Evolutionary conservation across 2,113 vertebrate genomes (phyloP), one percentile per base, ranked within the genome.

Genomic region (Elanus axillaris): DNA sequence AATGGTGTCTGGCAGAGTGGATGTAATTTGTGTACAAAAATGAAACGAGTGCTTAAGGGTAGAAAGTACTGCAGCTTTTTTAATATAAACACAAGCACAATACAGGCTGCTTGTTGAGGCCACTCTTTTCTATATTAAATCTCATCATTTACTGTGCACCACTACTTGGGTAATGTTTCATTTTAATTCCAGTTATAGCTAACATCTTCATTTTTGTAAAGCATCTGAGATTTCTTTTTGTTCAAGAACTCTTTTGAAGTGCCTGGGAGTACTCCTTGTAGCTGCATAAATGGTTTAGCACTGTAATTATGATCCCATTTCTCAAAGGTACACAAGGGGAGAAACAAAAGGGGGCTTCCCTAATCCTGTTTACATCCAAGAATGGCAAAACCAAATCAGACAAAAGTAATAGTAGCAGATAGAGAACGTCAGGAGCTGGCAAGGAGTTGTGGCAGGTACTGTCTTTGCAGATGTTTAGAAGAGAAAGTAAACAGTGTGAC

Each of bases 1-100:
- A 93, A 97, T 95, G 90, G 85, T 88, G 53, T 96, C 97, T 95
- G 97, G 96, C 79, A 93, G 91, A 97, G 94, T 94, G 64, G 76
- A 90, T 94, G 88, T 90, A 93, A 94, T 95, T 59, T 93, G 82
- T 91, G 94, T 63, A 75, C 50, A 78, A 50, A 93, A 97, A 91
- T 50, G 66, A 97, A 96, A 85, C 2, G 45, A 96, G 47, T 0
- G 31, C 93, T 91, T 50, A 87, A 78, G 74, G 83, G 80, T 82
- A 75, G 52, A 95, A 79, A 85, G 43, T 58, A 47, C 79, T 38
- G 11, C 86, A 78, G 93, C 62, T 88, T 96, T 94, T 92, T 50
- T 7, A 81, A 77, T 71, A 52, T 62, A 78, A 94, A 67, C 84
- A 80, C 52, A 40, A 92, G 47, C 38, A 38, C n/a, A 80, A 36